Base-by-base conservation (phyloP, 1,140 invertebrate species). In the Drosophila biarmipes region DNA sequence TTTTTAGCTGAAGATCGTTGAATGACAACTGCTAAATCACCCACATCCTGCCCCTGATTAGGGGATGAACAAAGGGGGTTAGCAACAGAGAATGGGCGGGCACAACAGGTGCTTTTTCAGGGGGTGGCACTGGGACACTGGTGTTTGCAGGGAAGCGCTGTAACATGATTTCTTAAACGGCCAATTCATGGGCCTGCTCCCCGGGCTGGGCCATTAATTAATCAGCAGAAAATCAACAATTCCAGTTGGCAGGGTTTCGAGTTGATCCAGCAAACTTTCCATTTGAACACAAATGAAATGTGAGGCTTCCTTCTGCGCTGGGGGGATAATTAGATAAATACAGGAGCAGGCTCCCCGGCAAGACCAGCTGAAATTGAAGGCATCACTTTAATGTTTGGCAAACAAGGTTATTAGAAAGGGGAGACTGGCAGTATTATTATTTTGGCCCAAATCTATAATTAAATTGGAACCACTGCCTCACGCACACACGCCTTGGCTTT, bases 21-120 rank as follows among this genome's bases (percentile, higher is more conserved):
- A 31, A 10, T 31, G 29, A 10, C 10, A 31, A 10, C 8, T 31
- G 29, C 10, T 31, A 7, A 19, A 19, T 15, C 4, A 19, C 2
- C 10, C 40, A 42, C 40, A 42, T 38, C 11, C 38, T 10, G 29
- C 29, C 15, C 17, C 10, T 51, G 29, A 34, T 52, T 35, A 52
- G 31, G 49, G 51, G 51, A 21, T 49, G 29, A 31, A 34, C 24
- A 24, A 7, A 17, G 34, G 14, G 27, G 27, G 11, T 49, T 49
- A 11, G 27, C 6, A 31, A 34, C 15, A 29, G 14, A 29, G 46
- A 15, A 15, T 29, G 8, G 8, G 4, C 27, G 12, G 10, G 29
- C 8, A 34, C 48, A 49, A 49, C 48, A 49, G 48, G 48, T 49
- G 48, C 29, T 49, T 49, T 43, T 46, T 49, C 19, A 17, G 46